These are phyloP conservation scores for Hemaris fuciformis DNA, from an alignment of 2,888 invertebrate species.

Conservation along the genomic window DNA sequence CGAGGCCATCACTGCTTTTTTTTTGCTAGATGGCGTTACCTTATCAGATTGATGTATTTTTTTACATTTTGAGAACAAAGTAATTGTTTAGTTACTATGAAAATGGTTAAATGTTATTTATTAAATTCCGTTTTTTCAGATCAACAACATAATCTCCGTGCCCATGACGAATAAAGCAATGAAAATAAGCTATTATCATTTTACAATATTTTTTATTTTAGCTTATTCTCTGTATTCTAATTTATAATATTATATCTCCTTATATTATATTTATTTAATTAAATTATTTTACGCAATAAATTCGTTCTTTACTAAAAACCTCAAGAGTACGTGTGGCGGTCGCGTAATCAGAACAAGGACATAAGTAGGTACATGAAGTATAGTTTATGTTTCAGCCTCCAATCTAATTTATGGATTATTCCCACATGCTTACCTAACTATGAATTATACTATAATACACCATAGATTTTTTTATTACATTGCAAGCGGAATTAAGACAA, in stretches of 20 bases:
- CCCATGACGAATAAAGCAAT: constrained; percentile 44
- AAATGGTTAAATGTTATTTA: too few species aligned
- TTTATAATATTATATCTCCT: not conserved
- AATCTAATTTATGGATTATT: too few species aligned
- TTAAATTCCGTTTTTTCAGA: constrained; percentile 49
- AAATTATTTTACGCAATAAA: not conserved
- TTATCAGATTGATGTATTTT: too few species aligned
- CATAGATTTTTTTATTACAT: too few species aligned
- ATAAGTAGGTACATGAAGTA: too few species aligned
- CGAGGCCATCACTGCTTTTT: too few species aligned
- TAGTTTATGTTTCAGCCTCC: too few species aligned
- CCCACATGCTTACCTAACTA: too few species aligned
- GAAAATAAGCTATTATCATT: constrained; percentile 22
- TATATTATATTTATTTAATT: not conserved
- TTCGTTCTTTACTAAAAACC: not conserved
- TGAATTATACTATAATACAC: too few species aligned
- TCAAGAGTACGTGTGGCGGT: not conserved
- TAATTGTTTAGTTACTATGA: too few species aligned
- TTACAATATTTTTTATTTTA: constrained; percentile 20
- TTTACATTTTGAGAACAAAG: not conserved
- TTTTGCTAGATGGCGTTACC: too few species aligned
- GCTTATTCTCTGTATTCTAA: constrained; percentile 15
- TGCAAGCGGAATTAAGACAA: too few species aligned
- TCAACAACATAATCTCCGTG: constrained; percentile 57
- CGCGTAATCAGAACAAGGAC: not conserved